Evolutionary conservation across 2,113 vertebrate species (phyloP).

Genomic region (Sterrhoptilus dennistouni): DNA sequence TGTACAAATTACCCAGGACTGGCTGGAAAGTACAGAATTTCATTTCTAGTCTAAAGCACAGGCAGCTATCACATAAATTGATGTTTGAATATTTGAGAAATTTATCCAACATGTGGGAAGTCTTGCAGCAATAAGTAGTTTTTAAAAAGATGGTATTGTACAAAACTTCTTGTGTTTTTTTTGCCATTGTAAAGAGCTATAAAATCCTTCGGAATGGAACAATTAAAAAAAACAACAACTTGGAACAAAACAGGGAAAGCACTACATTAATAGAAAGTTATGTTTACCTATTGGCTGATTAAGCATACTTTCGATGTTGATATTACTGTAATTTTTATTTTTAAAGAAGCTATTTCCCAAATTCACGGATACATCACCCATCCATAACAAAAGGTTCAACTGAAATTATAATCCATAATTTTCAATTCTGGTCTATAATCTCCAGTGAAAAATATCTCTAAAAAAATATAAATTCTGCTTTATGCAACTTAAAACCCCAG

Average conservation of each 20-base stretch:
- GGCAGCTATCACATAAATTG: not conserved
- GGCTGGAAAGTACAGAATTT: not conserved
- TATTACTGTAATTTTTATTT: not conserved
- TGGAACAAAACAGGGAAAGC: not conserved
- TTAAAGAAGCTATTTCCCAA: not conserved
- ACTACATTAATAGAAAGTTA: not conserved
- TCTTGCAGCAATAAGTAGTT: not conserved
- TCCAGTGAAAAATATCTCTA: too few relatives aligned
- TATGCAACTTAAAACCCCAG: not conserved
- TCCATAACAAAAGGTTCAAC: not conserved
- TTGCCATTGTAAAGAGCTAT: not conserved
- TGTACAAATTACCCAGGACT: not conserved
- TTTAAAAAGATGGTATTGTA: rapidly evolving
- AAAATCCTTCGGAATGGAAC: not conserved
- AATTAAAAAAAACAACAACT: not conserved
- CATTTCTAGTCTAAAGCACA: not conserved
- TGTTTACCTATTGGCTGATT: not conserved
- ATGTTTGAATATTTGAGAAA: not conserved
- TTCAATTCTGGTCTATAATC: not conserved
- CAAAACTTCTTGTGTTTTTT: not conserved
- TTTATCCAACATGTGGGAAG: not conserved
- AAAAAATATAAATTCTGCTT: not conserved
- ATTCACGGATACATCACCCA: not conserved
- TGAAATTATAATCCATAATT: not conserved
- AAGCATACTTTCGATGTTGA: not conserved